Evolutionary conservation across 2,888 invertebrate genomes (phyloP).

Genomic region (Pachycephus smyrnensis): DNA sequence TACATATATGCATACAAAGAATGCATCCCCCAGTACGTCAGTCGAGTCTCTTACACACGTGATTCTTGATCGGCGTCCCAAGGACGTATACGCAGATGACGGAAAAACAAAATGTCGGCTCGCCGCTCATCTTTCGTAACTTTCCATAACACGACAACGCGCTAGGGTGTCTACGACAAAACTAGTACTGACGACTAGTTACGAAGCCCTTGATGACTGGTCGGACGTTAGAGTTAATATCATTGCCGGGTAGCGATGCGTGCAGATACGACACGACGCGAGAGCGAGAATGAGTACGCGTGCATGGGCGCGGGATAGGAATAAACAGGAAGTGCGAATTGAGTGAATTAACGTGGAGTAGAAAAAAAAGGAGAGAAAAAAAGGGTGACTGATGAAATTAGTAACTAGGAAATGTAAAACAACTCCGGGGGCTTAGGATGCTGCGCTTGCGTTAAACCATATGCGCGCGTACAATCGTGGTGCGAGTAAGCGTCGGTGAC

Average conservation of each 20-base stretch:
- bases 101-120: conserved; percentile 59
- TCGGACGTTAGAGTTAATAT: background rate
- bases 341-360: conserved; percentile 52
- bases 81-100: conserved; percentile 58
- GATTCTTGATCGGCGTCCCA: conserved; percentile 31
- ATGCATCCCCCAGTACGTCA: background rate
- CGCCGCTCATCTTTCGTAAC: conserved; percentile 45
- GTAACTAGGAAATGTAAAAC: conserved; percentile 9
- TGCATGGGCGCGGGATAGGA: background rate
- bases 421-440: background rate
- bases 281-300: background rate
- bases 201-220: background rate
- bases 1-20: background rate
- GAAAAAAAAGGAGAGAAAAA: conserved; percentile 19
- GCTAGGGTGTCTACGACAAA: background rate
- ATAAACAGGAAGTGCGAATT: conserved; percentile 62
- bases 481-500: background rate
- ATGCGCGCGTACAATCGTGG: background rate
- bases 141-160: background rate
- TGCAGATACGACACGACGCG: conserved; percentile 13
- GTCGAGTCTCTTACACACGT: conserved; percentile 4
- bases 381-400: conserved; percentile 18
- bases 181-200: background rate
- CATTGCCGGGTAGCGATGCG: background rate
- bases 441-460: background rate